Conservation (phyloP, 2,888 invertebrate genomes). For the Lepidonotus clava region DNA sequence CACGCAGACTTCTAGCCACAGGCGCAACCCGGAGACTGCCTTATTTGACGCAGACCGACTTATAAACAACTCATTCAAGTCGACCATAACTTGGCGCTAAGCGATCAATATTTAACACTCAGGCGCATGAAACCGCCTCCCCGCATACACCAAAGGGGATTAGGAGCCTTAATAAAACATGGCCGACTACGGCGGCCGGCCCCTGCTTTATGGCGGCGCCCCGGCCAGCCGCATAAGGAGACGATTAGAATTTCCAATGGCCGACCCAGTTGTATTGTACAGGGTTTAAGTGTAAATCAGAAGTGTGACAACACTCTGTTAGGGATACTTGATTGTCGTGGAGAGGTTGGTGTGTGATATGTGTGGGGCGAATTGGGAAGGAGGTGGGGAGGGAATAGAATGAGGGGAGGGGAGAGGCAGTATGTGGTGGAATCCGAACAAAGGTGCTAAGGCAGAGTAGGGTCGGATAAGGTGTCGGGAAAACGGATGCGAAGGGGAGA, state of each 20-base stretch:
- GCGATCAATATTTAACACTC: slow-evolving; percentile 39
- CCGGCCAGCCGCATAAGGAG: slow-evolving; percentile 10
- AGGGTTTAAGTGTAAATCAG: slow-evolving; percentile 22
- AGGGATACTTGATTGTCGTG: not conserved
- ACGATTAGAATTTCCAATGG: slow-evolving; percentile 39
- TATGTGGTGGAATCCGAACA: not conserved
- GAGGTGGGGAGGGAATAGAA: not conserved
- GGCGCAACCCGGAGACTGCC: not conserved
- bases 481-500: not conserved
- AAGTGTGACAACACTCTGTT: not conserved
- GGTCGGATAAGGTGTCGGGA: not conserved
- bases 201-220: not conserved
- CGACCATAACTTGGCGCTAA: slow-evolving; percentile 31
- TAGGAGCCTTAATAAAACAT: slow-evolving; percentile 24
- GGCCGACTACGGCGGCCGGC: slow-evolving; percentile 8
- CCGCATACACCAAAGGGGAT: slow-evolving; percentile 36
- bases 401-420: not conserved
- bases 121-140: not conserved
- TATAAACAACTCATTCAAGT: slow-evolving; percentile 48
- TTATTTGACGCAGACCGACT: not conserved
- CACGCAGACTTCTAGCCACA: too few relatives aligned
- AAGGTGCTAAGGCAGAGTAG: not conserved
- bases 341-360: not conserved
- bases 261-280: slow-evolving; percentile 36
- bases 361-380: not conserved